Base-by-base conservation (phyloP, 2,797 vertebrate genomes). In the Australoheros facetus region DNA sequence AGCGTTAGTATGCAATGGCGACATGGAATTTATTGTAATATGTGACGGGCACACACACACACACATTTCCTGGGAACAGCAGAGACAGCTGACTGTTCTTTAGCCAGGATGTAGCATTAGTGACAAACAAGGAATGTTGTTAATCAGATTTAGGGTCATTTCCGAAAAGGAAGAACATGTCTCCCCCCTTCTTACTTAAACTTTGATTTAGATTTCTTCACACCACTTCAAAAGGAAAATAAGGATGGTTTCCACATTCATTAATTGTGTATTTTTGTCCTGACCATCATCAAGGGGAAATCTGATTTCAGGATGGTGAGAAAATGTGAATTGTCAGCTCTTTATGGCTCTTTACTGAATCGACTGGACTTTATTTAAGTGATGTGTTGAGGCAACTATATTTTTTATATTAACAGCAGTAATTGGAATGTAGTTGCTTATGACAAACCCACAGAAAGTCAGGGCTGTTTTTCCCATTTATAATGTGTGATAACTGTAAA, bases 41-140 rank as follows among this genome's bases (percentile, higher is more conserved):
- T 71, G 70, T 62, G 30, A 80, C 42, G 73, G 45, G 77, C 59
- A 23, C 54, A 54, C 72, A 73, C 55, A 71, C 51, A 7, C 53
- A 60, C 74, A n/a, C 17, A 59, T 73, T 71, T 81, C 85, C 78
- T 86, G 85, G 78, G 88, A 91, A 87, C 89, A 75, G 79, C 56
- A 83, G 85, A 87, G 83, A 87, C 87, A 81, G 75, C 77, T 66
- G 91, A 90, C 86, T 95, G 93, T 93, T 94, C 90, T 82, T 81
- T 37, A 83, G 91, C 93, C 93, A 95, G 91, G 86, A 92, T 87
- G 83, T 71, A 85, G 90, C 82, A 93, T 94, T 94, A 94, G 89
- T 77, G 90, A 94, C 90, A 92, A 92, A 93, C 86, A 82, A 80
- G 88, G 92, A 95, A 94, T 92, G 93, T 81, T 88, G 83, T 89